Evolutionary conservation across 2,888 invertebrate genomes (phyloP).

Genomic region (Seira sanloemensis): DNA sequence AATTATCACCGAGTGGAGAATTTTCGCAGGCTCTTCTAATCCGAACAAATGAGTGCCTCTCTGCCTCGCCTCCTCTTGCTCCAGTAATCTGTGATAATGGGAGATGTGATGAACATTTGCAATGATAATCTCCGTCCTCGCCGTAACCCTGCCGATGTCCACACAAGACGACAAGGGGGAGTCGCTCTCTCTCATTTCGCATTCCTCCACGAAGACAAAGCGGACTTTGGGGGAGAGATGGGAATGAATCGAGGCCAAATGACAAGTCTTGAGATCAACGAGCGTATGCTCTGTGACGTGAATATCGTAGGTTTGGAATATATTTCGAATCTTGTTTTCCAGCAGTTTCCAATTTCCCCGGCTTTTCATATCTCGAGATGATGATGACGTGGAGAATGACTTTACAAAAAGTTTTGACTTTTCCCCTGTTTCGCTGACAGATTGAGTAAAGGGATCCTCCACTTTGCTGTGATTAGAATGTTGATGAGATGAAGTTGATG

Average conservation of each 20-base stretch:
- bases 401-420: constrained; percentile 28
- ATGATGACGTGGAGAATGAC: not conserved
- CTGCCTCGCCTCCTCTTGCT: not conserved
- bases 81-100: constrained; percentile 58
- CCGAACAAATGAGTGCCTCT: constrained; percentile 48
- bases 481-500: constrained; percentile 47
- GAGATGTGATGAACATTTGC: constrained; percentile 60
- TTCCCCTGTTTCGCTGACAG: constrained; percentile 7
- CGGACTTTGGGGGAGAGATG: constrained; percentile 45
- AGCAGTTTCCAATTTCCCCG: constrained; percentile 51
- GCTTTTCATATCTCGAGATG: not conserved
- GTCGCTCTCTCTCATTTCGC: constrained; percentile 40
- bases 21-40: constrained; percentile 55
- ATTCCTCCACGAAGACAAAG: constrained; percentile 68
- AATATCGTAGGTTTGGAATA: constrained; percentile 67
- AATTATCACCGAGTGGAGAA: constrained; percentile 47
- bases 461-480: constrained; percentile 61
- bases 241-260: constrained; percentile 46
- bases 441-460: constrained; percentile 25
- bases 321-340: constrained; percentile 62
- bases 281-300: constrained; percentile 48
- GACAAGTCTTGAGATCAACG: constrained; percentile 65
- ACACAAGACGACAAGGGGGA: not conserved
- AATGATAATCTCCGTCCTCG: constrained; percentile 67
- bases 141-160: constrained; percentile 64